Evolutionary conservation across 2,888 invertebrate genomes (phyloP).

Genomic region (Lymantria dispar): DNA sequence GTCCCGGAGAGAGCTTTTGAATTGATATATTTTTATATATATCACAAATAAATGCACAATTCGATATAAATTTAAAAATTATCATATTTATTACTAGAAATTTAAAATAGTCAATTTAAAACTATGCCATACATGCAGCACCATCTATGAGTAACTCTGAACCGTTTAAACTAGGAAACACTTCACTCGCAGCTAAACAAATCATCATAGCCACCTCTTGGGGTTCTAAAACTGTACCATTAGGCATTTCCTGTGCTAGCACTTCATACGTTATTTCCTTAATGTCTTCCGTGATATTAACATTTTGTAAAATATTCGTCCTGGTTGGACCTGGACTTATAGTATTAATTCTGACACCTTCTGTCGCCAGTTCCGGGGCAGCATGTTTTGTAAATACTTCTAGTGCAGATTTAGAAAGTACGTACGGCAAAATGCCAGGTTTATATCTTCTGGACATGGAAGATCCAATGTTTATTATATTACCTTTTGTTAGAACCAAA

Average conservation of each 20-base stretch:
- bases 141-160: conserved; percentile 49
- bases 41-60: neutral
- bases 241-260: conserved; percentile 33
- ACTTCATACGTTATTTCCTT: conserved; percentile 27
- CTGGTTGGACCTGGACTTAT: conserved; percentile 49
- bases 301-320: conserved; percentile 41
- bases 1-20: no score
- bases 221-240: conserved; percentile 41
- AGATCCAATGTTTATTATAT: conserved; percentile 49
- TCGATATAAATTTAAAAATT: neutral
- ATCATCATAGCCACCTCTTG: conserved; percentile 47
- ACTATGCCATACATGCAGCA: conserved; percentile 33
- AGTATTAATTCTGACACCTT: conserved; percentile 51
- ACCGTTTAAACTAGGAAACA: conserved; percentile 51
- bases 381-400: conserved; percentile 45
- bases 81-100: neutral
- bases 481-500: conserved; percentile 50
- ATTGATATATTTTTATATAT: no score
- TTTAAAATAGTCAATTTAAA: neutral
- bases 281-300: conserved; percentile 28
- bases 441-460: conserved; percentile 40
- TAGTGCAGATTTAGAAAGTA: conserved; percentile 44
- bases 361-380: conserved; percentile 40
- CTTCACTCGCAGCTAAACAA: conserved; percentile 47
- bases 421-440: conserved; percentile 44